These are phyloP conservation scores for Melinaea marsaeus DNA, from an alignment of 2,888 invertebrate genomes.

Conservation along the genomic window DNA sequence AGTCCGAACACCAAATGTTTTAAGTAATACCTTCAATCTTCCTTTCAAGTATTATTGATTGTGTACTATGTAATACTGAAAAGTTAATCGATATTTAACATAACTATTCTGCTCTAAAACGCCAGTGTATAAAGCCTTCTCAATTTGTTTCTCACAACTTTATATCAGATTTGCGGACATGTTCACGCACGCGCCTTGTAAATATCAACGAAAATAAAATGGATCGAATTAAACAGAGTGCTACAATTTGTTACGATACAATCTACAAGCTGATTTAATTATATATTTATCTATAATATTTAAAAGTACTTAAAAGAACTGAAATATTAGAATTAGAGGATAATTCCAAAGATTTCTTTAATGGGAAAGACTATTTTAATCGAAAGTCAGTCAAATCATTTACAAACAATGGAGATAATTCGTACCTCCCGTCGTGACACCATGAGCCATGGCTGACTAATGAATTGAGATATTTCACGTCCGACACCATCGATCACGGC, in stretches of 20 bases:
- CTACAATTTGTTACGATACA: background rate
- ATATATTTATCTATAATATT: too few species aligned
- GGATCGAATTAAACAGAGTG: conserved; percentile 2
- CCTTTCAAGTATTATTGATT: too few species aligned
- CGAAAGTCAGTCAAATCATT: conserved; percentile 9
- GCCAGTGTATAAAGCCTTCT: background rate
- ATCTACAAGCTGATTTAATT: too few species aligned
- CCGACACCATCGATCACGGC: conserved; percentile 45
- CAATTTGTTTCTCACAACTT: background rate
- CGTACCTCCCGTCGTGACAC: conserved; percentile 11
- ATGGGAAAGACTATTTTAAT: background rate
- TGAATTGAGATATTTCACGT: conserved; percentile 58
- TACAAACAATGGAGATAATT: conserved; percentile 20
- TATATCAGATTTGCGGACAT: background rate
- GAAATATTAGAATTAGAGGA: background rate
- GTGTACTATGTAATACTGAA: too few species aligned
- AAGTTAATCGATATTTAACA: too few species aligned
- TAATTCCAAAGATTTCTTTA: background rate
- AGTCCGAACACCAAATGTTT: too few species aligned
- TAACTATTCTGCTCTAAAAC: background rate
- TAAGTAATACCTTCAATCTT: too few species aligned
- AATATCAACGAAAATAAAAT: conserved; percentile 17
- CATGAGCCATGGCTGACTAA: conserved; percentile 37
- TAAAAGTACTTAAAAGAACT: too few species aligned
- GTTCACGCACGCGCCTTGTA: conserved; percentile 6